Percentiles rank a stretch among this genome's conserved stretches.
Conservation (phyloP, 2,797 vertebrate species). For the Phoxinus dragarum region DNA sequence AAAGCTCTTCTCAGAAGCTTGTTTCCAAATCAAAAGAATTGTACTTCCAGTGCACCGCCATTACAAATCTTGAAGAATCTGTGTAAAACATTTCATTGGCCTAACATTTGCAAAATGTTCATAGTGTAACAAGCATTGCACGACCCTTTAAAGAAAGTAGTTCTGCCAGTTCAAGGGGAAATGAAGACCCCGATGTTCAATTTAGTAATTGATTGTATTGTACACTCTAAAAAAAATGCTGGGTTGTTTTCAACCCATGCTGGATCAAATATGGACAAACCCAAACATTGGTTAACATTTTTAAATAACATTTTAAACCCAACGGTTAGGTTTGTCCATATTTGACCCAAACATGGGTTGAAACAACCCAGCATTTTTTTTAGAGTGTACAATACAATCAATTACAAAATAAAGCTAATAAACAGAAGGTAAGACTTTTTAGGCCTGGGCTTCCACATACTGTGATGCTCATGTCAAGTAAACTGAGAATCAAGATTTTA, state of each 20-base stretch:
- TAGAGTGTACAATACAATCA: too few relatives aligned
- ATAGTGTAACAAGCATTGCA: background rate
- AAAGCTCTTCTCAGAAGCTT: conserved; percentile 40
- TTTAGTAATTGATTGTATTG: background rate
- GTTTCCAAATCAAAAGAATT: conserved; percentile 39
- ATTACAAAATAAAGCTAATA: background rate
- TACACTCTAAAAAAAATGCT: too few relatives aligned
- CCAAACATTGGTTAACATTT: background rate
- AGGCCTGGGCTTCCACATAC: background rate
- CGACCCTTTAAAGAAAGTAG: background rate
- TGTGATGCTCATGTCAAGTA: background rate
- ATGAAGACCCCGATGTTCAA: background rate
- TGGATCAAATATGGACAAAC: background rate
- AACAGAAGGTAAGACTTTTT: background rate
- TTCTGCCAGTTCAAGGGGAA: background rate
- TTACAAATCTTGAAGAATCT: conserved; percentile 15
- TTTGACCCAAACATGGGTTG: too few relatives aligned
- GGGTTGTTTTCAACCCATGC: too few relatives aligned
- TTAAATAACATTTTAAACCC: too few relatives aligned
- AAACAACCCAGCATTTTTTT: too few relatives aligned
- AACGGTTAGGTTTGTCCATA: too few relatives aligned
- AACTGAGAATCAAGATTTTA: too few relatives aligned
- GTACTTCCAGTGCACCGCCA: conserved; percentile 20
- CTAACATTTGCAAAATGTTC: background rate
- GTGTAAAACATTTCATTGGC: background rate